Evolutionary conservation across 2,797 vertebrate species (phyloP), one percentile per base, ranked within the genome.

Genomic region (Takifugu ocellatus): DNA sequence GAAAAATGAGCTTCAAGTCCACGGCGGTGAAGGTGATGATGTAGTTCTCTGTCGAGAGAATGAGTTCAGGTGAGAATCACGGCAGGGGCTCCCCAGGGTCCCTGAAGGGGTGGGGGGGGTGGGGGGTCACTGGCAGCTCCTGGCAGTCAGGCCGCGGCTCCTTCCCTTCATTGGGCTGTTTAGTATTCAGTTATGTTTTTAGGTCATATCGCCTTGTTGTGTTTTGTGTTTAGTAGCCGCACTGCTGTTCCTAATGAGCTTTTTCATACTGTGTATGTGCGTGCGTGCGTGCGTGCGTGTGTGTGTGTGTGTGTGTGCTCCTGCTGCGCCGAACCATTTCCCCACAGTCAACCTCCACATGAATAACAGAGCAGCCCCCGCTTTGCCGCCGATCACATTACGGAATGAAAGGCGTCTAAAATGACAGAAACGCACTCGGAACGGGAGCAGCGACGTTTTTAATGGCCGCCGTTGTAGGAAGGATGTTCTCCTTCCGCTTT

Each of bases 141-240:
- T 52, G 14, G 1, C 11, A 15, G 53, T 43, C 5, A 5, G 27
- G 48, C 25, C 12, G 44, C 33, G 75, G 51, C 27, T 59, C 44
- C 26, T 49, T 26, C 33, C 60, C 60, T 50, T 69, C 44, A 17
- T 51, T 51, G 27, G 3, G 0, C 25, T 65, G 49, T 44, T 80
- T 67, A 73, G 63, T 73, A 81, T 84, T 84, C 74, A 79, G 70
- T 73, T 84, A 71, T 86, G 81, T 76, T 88, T 88, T 84, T 77
- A 76, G 87, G 84, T 86, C 81, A 81, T 50, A 70, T 59, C 65
- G 79, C 55, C 57, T 68, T 74, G 68, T 79, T 81, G 70, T 3
- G 9, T 72, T 56, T 66, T 67, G 59, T 79, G 61, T 79, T 80
- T 55, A 68, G 76, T 55, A 60, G 43, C 54, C 68, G 52, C 53